Conservation (phyloP, 2,888 invertebrate species). For the Rotaria macrura region DNA sequence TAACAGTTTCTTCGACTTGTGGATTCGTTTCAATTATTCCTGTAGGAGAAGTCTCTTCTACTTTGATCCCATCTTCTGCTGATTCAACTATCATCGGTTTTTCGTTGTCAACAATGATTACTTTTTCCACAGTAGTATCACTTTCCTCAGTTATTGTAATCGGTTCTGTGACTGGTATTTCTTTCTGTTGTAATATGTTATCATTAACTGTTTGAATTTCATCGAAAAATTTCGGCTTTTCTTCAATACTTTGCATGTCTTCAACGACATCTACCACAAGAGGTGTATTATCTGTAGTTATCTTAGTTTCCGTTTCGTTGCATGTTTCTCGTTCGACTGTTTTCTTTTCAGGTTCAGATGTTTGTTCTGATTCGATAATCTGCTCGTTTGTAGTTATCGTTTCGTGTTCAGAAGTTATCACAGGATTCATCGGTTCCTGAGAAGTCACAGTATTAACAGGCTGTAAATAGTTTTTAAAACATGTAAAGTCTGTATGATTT, state of each 20-base stretch:
- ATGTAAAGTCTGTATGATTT: background rate
- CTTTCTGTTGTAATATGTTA: background rate
- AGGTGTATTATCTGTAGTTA: background rate
- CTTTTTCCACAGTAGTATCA: background rate
- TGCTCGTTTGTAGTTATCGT: background rate
- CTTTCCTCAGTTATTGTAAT: background rate
- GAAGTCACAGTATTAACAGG: background rate
- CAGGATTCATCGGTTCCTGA: background rate
- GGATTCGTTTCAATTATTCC: background rate
- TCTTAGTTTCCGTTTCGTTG: background rate
- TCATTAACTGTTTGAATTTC: rapidly evolving
- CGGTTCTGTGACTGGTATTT: background rate
- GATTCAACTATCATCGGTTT: background rate
- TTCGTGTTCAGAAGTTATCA: background rate
- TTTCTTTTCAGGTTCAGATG: background rate
- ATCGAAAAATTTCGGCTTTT: no score
- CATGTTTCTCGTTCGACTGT: background rate
- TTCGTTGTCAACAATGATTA: background rate
- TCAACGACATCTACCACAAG: no score
- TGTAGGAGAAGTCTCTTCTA: background rate
- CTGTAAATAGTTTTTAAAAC: background rate
- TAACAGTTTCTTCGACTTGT: background rate
- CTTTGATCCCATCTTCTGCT: background rate
- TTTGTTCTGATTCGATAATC: background rate
- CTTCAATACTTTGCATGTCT: no score